A percentile compares a stretch with the other conserved stretches of the same genome.
phyloP scores from a whole-genome alignment of 2,888 invertebrate genomes.

The Ephialtes manifestator region DNA sequence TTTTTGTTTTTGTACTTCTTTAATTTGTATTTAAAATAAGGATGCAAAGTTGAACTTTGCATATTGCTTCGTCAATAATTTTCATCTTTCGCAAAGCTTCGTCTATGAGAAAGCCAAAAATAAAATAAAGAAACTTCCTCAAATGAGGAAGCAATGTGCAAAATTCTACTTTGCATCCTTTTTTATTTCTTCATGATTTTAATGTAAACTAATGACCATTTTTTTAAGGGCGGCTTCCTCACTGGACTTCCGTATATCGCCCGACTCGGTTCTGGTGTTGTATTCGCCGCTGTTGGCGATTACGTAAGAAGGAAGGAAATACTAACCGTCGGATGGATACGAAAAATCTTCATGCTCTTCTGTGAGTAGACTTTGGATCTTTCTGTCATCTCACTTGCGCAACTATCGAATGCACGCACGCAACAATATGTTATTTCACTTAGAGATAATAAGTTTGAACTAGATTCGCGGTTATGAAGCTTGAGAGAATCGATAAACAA shows the following conservation, averaged over 20 bases:
- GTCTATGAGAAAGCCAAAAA: no score
- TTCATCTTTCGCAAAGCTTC: no score
- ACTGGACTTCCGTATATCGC: conserved; percentile 92
- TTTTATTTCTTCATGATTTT: not conserved
- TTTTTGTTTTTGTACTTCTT: no score
- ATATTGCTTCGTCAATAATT: no score
- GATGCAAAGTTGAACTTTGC: no score
- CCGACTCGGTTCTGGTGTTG: conserved; percentile 90
- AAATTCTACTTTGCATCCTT: no score
- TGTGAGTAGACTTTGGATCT: conserved; percentile 77
- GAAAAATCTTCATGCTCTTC: conserved; percentile 83
- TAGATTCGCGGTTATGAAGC: not conserved
- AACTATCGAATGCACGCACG: not conserved
- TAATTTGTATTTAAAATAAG: no score
- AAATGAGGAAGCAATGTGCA: no score
- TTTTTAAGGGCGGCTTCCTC: conserved; percentile 90
- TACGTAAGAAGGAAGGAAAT: conserved; percentile 87
- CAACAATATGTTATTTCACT: conserved; percentile 12
- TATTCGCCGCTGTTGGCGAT: conserved; percentile 92
- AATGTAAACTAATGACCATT: not conserved
- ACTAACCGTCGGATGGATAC: conserved; percentile 85
- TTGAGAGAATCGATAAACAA: not conserved
- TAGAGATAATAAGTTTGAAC: not conserved
- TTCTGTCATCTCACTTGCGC: conserved; percentile 15
- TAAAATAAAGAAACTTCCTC: no score